phyloP scores from a whole-genome alignment of 1,140 invertebrate species.

The Pseudomyrmex flavicornis region DNA sequence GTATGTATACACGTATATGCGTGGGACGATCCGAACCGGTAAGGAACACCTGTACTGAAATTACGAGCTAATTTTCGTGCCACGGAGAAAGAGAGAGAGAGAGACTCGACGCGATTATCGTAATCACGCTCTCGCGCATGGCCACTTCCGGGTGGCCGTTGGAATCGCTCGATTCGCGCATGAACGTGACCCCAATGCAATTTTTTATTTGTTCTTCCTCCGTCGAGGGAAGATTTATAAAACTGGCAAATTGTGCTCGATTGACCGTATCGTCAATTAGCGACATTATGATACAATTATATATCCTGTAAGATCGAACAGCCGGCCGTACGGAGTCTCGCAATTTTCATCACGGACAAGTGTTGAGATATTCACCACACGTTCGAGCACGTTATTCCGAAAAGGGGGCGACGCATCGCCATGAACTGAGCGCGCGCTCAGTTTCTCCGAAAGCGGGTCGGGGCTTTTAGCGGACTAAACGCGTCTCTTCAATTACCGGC shows the following conservation, averaged over 20 bases:
- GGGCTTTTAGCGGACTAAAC: slow-evolving; percentile 64
- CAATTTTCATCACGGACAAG: slow-evolving; percentile 36
- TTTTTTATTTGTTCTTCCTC: background rate
- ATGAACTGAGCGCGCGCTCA: slow-evolving; percentile 31
- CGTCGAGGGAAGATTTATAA: background rate
- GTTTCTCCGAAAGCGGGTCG: slow-evolving; percentile 29
- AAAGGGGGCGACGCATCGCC: slow-evolving; percentile 23
- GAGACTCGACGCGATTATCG: slow-evolving; percentile 32
- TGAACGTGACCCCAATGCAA: slow-evolving; percentile 12
- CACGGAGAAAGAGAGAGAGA: background rate
- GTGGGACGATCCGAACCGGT: slow-evolving; percentile 20
- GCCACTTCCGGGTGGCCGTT: slow-evolving; percentile 57
- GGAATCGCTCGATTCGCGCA: slow-evolving; percentile 34
- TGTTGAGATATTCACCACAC: slow-evolving; percentile 10
- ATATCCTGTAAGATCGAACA: too few species aligned
- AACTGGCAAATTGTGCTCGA: slow-evolving; percentile 32
- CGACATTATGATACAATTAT: background rate
- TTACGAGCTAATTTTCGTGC: slow-evolving; percentile 68
- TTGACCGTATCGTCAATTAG: slow-evolving; percentile 9
- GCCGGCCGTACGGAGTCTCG: background rate
- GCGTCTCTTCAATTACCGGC: slow-evolving; percentile 59
- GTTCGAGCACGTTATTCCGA: background rate
- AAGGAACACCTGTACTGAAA: slow-evolving; percentile 61
- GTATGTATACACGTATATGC: background rate
- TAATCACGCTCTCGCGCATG: slow-evolving; percentile 45